Evolutionary conservation across 37 sponge, comb jelly and placozoan genomes (phyloP), one percentile per base, ranked within the genome.

Genomic region (Beroe ovata): DNA sequence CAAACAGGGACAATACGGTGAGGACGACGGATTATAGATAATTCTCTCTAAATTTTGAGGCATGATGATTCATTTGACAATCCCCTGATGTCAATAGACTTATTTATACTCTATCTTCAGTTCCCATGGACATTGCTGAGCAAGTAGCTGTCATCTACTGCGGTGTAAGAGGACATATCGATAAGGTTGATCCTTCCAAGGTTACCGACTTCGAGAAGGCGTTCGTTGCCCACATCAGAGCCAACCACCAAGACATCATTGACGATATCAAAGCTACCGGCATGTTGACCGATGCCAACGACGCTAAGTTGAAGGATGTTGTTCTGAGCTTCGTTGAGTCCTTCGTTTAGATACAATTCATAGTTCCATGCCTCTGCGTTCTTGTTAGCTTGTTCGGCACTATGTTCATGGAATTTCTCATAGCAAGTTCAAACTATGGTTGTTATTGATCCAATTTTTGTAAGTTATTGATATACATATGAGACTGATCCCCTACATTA

Each of bases 1-100:
- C 60, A 97, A 97, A 54, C 99, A 97, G 91, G 99, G 99, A 89
- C 99, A 97, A 88, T 97, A 97, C 72, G 90, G 97, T 96, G 33
- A 64, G n/a, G n/a, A n/a, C n/a, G n/a, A n/a, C n/a, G n/a, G n/a
- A n/a, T n/a, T n/a, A n/a, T n/a, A n/a, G n/a, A n/a, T n/a, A n/a
- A n/a, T n/a, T n/a, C n/a, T n/a, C n/a, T n/a, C n/a, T n/a, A n/a
- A n/a, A n/a, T n/a, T n/a, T n/a, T n/a, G n/a, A n/a, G n/a, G n/a
- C n/a, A n/a, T n/a, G n/a, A n/a, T n/a, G n/a, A n/a, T n/a, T n/a
- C n/a, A n/a, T n/a, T n/a, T n/a, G n/a, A n/a, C n/a, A n/a, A n/a
- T n/a, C n/a, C n/a, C n/a, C n/a, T n/a, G n/a, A n/a, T n/a, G n/a
- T n/a, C n/a, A n/a, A n/a, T n/a, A n/a, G n/a, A n/a, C n/a, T n/a